Percentiles rank a stretch among this genome's conserved stretches.
Conservation (phyloP, 2,113 vertebrate species). For the Anas platyrhynchos region DNA sequence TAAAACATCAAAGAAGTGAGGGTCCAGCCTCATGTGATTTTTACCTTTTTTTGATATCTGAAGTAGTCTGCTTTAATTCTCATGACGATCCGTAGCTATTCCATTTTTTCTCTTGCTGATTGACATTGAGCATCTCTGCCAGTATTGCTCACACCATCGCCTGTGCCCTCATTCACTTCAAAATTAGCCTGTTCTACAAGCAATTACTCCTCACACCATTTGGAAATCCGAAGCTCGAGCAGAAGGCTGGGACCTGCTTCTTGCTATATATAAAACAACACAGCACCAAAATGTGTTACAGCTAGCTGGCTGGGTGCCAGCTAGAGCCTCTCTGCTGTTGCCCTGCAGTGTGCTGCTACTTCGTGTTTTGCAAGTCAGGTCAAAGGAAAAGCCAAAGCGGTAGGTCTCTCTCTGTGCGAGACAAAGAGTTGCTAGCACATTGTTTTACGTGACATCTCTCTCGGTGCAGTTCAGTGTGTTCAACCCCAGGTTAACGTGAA, state of each 20-base stretch:
- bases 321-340: neutral
- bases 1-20: neutral
- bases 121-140: slow-evolving; percentile 18
- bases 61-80: neutral
- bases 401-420: neutral
- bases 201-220: slow-evolving; percentile 52
- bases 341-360: neutral
- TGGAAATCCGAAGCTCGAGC: slow-evolving; percentile 52
- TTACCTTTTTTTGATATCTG: neutral
- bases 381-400: neutral
- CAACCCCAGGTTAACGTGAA: neutral
- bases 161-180: slow-evolving; percentile 51
- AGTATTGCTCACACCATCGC: slow-evolving; percentile 24
- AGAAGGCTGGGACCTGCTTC: slow-evolving; percentile 62
- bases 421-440: neutral
- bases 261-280: slow-evolving; percentile 51
- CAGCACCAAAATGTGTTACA: slow-evolving; percentile 7
- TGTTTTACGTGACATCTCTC: neutral
- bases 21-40: neutral
- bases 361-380: slow-evolving; percentile 3
- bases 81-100: neutral
- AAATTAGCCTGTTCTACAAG: slow-evolving; percentile 44
- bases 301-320: slow-evolving; percentile 23
- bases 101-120: neutral
- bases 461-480: neutral